Percentiles rank a stretch among this genome's conserved stretches.
Conservation (phyloP, 2,797 vertebrate genomes). For the Aulostomus chinensis region DNA sequence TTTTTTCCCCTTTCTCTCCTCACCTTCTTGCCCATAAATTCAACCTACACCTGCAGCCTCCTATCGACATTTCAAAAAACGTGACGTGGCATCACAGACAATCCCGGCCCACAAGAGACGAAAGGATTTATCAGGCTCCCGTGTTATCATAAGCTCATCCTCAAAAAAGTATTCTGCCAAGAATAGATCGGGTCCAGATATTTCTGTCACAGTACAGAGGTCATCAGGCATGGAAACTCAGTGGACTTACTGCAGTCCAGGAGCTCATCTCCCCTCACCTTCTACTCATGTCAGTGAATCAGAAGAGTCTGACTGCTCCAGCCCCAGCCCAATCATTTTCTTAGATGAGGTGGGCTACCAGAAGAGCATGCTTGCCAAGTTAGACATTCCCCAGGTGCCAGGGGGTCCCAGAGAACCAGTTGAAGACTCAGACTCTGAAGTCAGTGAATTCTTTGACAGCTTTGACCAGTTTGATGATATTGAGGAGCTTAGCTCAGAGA, state of each 20-base stretch:
- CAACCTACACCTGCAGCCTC: conserved; percentile 63
- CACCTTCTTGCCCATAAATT: neutral
- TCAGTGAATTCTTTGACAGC: conserved; percentile 99
- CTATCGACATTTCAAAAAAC: conserved; percentile 78
- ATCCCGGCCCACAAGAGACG: conserved; percentile 75
- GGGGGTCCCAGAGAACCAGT: conserved; percentile 89
- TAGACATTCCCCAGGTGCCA: conserved; percentile 95
- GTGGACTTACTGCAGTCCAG: conserved; percentile 86
- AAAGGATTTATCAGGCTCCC: conserved; percentile 82
- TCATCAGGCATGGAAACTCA: conserved; percentile 85
- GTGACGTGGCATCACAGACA: conserved; percentile 91
- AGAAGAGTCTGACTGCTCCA: conserved; percentile 95
- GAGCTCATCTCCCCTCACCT: conserved; percentile 59
- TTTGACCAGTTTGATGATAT: conserved; percentile 97
- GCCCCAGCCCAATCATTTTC: conserved; percentile 97
- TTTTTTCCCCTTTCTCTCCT: conserved; percentile 15
- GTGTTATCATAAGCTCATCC: conserved; percentile 78
- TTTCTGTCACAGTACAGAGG: conserved; percentile 82
- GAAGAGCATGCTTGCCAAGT: conserved; percentile 93
- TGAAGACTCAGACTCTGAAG: conserved; percentile 98
- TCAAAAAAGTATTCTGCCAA: conserved; percentile 76
- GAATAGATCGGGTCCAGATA: conserved; percentile 72
- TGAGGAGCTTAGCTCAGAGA: conserved; percentile 76
- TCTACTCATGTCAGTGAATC: conserved; percentile 87
- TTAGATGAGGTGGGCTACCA: conserved; percentile 98